phyloP scores from a whole-genome alignment of 2,888 invertebrate species.

The Sesia apiformis region DNA sequence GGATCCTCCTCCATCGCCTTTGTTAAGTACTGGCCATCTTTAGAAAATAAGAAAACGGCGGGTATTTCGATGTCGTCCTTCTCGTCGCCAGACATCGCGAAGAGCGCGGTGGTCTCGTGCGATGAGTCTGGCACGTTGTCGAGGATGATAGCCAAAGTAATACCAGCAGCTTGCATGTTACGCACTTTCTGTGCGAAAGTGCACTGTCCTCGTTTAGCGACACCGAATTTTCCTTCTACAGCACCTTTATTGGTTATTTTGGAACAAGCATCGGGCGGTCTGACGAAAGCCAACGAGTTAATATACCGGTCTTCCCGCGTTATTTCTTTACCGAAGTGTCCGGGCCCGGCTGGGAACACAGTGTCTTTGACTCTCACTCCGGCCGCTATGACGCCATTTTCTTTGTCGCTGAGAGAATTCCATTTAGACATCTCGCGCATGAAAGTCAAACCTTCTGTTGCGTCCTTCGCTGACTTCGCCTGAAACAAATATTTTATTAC shows the following conservation, averaged over 20 bases:
- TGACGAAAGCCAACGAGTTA: constrained; percentile 78
- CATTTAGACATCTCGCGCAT: constrained; percentile 98
- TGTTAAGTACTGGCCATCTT: constrained; percentile 82
- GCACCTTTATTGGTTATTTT: constrained; percentile 71
- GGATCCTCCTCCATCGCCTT: constrained; percentile 73
- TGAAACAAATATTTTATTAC: constrained; percentile 34
- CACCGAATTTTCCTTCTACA: constrained; percentile 82
- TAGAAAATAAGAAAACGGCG: constrained; percentile 90
- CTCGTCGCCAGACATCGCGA: constrained; percentile 98
- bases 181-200: constrained; percentile 97
- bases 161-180: constrained; percentile 86
- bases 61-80: constrained; percentile 90
- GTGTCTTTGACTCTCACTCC: constrained; percentile 35
- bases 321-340: constrained; percentile 90
- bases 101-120: constrained; percentile 85
- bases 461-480: constrained; percentile 90
- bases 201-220: constrained; percentile 94
- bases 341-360: constrained; percentile 84
- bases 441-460: constrained; percentile 93
- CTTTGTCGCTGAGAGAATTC: constrained; percentile 81
- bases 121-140: constrained; percentile 87
- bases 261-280: constrained; percentile 81
- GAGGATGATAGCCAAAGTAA: constrained; percentile 87
- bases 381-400: constrained; percentile 52
- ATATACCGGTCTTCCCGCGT: constrained; percentile 76